These are phyloP conservation scores for Microcaecilia unicolor DNA, from an alignment of 2,797 vertebrate genomes.

Conservation along the genomic window DNA sequence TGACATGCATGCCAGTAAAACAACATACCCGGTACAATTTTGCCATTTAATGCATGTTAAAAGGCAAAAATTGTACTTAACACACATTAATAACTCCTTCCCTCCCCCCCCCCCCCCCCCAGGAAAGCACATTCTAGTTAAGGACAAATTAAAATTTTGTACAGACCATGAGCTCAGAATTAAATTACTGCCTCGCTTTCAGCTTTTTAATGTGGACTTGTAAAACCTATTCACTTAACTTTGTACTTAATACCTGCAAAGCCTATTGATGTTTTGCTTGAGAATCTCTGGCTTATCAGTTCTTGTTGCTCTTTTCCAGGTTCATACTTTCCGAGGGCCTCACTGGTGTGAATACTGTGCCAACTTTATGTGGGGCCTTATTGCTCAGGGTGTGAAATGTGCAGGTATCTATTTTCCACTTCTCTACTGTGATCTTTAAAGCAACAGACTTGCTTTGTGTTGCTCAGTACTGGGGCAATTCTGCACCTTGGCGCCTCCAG, in stretches of 20 bases:
- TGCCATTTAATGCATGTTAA: too few relatives aligned
- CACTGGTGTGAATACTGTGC: slow-evolving; percentile 99
- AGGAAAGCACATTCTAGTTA: too few relatives aligned
- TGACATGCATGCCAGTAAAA: too few relatives aligned
- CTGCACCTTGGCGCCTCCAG: too few relatives aligned
- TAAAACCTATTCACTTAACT: slow-evolving; percentile 5
- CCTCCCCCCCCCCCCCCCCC: too few relatives aligned
- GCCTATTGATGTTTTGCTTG: not conserved
- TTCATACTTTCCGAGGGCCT: slow-evolving; percentile 93
- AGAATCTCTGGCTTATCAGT: slow-evolving; percentile 11
- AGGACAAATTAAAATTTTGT: too few relatives aligned
- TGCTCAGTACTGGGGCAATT: too few relatives aligned
- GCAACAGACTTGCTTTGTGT: too few relatives aligned
- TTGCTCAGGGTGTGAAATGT: slow-evolving; percentile 98
- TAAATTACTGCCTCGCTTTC: not conserved
- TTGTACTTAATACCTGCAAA: slow-evolving; percentile 14
- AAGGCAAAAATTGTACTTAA: too few relatives aligned
- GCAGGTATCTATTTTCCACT: slow-evolving; percentile 66
- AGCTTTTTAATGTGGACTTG: slow-evolving; percentile 3
- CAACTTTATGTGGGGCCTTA: slow-evolving; percentile 98
- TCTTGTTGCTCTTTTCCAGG: slow-evolving; percentile 55
- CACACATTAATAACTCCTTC: too few relatives aligned
- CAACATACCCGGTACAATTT: too few relatives aligned
- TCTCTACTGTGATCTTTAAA: too few relatives aligned
- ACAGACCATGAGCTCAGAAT: slow-evolving; percentile 1